Evolutionary conservation across 2,113 vertebrate genomes (phyloP).

Genomic region (Martes martes): DNA sequence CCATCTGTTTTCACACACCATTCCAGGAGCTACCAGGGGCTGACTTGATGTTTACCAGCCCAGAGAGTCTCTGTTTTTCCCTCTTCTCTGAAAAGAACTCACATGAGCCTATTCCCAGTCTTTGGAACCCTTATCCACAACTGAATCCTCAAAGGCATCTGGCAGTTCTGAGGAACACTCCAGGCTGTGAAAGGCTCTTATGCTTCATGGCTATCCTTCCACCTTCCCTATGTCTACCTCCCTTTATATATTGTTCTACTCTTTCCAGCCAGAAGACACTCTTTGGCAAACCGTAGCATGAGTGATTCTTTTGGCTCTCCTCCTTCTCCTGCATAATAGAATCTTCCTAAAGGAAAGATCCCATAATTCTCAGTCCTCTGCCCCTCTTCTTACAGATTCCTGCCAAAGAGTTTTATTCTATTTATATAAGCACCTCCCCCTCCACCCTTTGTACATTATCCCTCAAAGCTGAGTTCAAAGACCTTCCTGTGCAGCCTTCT

Average conservation of each 20-base stretch:
- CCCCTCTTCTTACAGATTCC: background rate
- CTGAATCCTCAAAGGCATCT: background rate
- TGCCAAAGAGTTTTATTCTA: background rate
- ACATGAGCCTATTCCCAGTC: too few species aligned
- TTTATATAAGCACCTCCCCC: background rate
- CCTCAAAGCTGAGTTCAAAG: background rate
- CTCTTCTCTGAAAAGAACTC: background rate
- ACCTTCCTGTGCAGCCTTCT: background rate
- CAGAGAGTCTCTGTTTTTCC: background rate
- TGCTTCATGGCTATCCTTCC: background rate
- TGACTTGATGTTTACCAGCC: background rate
- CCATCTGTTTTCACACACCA: background rate
- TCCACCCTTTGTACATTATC: too few species aligned
- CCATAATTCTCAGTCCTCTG: background rate
- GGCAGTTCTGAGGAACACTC: background rate
- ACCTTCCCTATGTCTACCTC: background rate
- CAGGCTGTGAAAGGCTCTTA: fast-evolving
- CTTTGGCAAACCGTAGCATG: background rate
- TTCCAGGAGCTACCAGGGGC: background rate
- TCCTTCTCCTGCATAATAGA: background rate
- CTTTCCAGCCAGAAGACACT: background rate
- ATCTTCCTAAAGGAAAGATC: background rate
- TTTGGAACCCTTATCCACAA: background rate
- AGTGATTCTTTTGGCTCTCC: background rate
- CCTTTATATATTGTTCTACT: too few species aligned